These are phyloP conservation scores for Aphyosemion australe DNA, from an alignment of 2,113 vertebrate species.

Conservation along the genomic window DNA sequence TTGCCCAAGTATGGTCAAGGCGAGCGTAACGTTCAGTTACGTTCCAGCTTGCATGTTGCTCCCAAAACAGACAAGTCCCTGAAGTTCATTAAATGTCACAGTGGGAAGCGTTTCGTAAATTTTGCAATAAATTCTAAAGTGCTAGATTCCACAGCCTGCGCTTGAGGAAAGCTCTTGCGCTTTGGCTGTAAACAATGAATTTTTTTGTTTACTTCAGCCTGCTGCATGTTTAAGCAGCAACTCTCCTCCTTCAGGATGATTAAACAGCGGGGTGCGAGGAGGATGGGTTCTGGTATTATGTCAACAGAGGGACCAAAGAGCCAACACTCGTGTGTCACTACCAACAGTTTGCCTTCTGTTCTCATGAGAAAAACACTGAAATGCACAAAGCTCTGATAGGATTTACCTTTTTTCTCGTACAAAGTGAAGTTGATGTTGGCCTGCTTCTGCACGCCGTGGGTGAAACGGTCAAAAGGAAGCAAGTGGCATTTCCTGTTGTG, in stretches of 20 bases:
- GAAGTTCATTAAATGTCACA: conserved; percentile 71
- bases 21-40: conserved; percentile 18
- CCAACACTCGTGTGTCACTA: conserved; percentile 2
- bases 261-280: conserved; percentile 24
- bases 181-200: conserved; percentile 63
- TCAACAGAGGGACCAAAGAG: conserved; percentile 46
- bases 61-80: conserved; percentile 54
- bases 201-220: conserved; percentile 61
- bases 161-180: conserved; percentile 23
- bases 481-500: conserved; percentile 86
- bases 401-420: conserved; percentile 96
- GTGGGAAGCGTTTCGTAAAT: conserved; percentile 52
- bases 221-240: conserved; percentile 40
- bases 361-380: conserved; percentile 27
- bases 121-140: conserved; percentile 54
- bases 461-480: conserved; percentile 93
- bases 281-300: conserved; percentile 42
- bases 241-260: conserved; percentile 19
- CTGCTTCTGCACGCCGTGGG: conserved; percentile 86
- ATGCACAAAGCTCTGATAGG: not conserved
- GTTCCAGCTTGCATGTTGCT: conserved; percentile 42
- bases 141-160: conserved; percentile 47
- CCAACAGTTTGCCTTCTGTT: conserved; percentile 9
- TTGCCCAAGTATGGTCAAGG: conserved; percentile 63
- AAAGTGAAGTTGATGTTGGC: conserved; percentile 87